A percentile compares a stretch with the other conserved stretches of the same genome.
Evolutionary conservation across 2,113 vertebrate species (phyloP).

Genomic region (Stercorarius parasiticus): DNA sequence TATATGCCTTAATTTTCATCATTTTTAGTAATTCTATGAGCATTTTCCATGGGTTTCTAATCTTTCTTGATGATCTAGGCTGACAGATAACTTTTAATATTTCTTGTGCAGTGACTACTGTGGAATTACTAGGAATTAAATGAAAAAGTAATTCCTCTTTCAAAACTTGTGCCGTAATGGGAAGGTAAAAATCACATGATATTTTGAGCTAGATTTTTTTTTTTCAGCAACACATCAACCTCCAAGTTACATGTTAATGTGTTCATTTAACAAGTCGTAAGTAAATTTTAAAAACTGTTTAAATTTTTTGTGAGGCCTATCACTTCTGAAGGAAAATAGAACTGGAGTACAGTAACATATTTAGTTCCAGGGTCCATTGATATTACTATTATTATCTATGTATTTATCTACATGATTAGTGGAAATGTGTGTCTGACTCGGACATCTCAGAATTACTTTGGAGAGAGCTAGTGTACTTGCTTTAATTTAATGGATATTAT

Average conservation of each 20-base stretch:
- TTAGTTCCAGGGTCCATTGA: neutral
- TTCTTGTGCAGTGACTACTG: neutral
- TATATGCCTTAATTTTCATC: neutral
- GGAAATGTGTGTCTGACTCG: neutral
- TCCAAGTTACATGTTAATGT: neutral
- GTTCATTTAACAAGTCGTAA: neutral
- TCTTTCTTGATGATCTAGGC: neutral
- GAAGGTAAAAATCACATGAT: neutral
- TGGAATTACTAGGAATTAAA: neutral
- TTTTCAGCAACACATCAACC: neutral
- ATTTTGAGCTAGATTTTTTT: neutral
- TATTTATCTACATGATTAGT: neutral
- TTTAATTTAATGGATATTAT: neutral
- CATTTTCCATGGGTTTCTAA: neutral
- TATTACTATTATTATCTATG: neutral
- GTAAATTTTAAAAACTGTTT: neutral
- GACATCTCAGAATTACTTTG: neutral
- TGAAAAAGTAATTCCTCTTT: neutral
- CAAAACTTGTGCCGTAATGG: neutral
- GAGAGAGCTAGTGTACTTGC: neutral
- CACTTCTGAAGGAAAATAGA: neutral
- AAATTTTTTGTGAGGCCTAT: neutral
- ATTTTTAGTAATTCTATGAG: neutral
- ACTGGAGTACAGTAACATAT: neutral
- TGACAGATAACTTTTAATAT: neutral